Conservation (phyloP, 2,888 invertebrate genomes). For the Lepidonotus clava region DNA sequence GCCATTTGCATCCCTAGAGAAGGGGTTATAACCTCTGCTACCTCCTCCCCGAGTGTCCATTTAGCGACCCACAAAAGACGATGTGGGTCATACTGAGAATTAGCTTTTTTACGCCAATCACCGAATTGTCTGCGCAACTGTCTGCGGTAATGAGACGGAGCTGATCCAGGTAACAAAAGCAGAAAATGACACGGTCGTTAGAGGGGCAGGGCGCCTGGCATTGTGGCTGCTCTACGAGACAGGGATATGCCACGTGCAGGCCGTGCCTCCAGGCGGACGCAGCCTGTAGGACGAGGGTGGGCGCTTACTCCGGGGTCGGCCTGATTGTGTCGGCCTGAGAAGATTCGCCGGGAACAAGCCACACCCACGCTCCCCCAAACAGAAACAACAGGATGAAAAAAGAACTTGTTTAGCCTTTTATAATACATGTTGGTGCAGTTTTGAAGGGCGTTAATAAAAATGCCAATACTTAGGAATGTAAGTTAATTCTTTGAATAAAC, state of each 20-base stretch:
- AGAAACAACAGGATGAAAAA: too few species aligned
- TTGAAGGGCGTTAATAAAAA: too few species aligned
- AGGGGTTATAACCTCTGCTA: conserved; percentile 48
- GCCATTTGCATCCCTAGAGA: conserved; percentile 25
- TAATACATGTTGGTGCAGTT: too few species aligned
- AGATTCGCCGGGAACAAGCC: not conserved
- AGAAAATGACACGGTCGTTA: conserved; percentile 7
- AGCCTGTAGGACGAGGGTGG: not conserved
- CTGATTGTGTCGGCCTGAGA: not conserved
- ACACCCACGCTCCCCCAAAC: not conserved
- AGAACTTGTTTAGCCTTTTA: too few species aligned
- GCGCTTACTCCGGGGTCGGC: not conserved
- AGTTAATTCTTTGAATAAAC: too few species aligned
- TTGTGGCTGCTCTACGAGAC: conserved; percentile 6
- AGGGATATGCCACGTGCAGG: conserved; percentile 42
- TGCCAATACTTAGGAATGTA: too few species aligned
- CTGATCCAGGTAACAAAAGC: conserved; percentile 9
- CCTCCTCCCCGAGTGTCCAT: not conserved
- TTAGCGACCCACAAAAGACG: not conserved
- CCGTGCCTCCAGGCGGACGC: conserved; percentile 16
- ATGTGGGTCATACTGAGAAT: not conserved
- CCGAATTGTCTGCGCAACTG: conserved; percentile 33
- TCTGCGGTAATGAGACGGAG: not conserved
- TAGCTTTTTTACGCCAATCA: conserved; percentile 48
- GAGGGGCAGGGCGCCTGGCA: not conserved